These are phyloP conservation scores for Osmerus mordax DNA, from an alignment of 2,113 vertebrate species.

Conservation along the genomic window DNA sequence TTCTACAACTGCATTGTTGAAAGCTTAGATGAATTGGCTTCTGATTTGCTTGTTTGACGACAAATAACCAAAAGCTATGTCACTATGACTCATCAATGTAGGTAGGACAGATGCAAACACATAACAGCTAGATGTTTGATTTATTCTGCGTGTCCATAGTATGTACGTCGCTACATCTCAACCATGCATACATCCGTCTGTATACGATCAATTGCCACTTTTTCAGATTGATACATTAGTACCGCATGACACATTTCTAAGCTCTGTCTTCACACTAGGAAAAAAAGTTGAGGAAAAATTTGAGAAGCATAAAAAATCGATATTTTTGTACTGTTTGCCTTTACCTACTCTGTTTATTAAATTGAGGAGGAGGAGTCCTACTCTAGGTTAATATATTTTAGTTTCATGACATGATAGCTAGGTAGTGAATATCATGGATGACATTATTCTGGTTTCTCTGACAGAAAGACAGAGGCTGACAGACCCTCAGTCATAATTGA, in stretches of 20 bases:
- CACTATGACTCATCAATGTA: constrained; percentile 72
- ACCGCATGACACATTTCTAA: constrained; percentile 91
- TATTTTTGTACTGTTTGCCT: constrained; percentile 59
- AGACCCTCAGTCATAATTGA: too few species aligned
- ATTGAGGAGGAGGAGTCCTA: background rate
- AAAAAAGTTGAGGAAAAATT: constrained; percentile 48
- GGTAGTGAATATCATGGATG: background rate
- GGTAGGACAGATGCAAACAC: constrained; percentile 67
- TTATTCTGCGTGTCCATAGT: constrained; percentile 33
- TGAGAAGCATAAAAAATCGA: constrained; percentile 18
- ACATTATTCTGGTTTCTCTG: constrained; percentile 17
- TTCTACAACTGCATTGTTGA: background rate
- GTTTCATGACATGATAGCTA: background rate
- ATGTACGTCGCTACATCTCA: constrained; percentile 1
- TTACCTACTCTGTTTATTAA: constrained; percentile 30
- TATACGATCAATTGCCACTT: constrained; percentile 88
- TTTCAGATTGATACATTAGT: constrained; percentile 84
- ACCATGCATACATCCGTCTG: constrained; percentile 62
- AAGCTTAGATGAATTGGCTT: constrained; percentile 67
- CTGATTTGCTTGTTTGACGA: constrained; percentile 83
- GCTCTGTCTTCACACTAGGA: constrained; percentile 77
- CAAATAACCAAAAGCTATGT: constrained; percentile 88
- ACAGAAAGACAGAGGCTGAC: too few species aligned
- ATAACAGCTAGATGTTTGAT: constrained; percentile 67
- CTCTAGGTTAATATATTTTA: background rate